Conservation (phyloP, 2,888 invertebrate species). For the Lymantria dispar region DNA sequence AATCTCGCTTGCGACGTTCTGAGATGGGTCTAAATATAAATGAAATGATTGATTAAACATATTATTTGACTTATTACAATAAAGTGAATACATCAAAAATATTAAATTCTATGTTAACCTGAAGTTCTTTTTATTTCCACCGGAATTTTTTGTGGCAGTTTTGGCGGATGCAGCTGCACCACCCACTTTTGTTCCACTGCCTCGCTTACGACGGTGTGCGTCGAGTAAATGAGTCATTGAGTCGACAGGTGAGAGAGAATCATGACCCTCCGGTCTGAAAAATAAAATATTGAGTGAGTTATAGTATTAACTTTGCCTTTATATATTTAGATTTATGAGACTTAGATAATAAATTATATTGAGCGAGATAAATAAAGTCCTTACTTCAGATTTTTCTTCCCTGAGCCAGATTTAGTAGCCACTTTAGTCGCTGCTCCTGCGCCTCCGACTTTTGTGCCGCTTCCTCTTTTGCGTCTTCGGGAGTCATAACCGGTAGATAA, state of each 20-base stretch:
- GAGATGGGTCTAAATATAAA: constrained; percentile 60
- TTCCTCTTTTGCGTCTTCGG: constrained; percentile 70
- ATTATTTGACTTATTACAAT: constrained; percentile 4
- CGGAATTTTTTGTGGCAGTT: constrained; percentile 70
- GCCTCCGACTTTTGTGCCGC: constrained; percentile 72
- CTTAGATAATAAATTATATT: too few species aligned
- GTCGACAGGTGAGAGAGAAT: constrained; percentile 60
- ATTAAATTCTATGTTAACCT: constrained; percentile 52
- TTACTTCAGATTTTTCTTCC: constrained; percentile 75
- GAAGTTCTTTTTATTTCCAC: constrained; percentile 75
- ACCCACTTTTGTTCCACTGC: constrained; percentile 70
- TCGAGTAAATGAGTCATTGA: constrained; percentile 57
- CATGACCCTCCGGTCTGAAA: constrained; percentile 59
- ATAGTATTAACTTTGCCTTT: constrained; percentile 8
- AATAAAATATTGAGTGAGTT: constrained; percentile 6
- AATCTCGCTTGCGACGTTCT: constrained; percentile 82
- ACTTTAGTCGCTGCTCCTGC: constrained; percentile 77
- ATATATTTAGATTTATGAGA: constrained; percentile 7
- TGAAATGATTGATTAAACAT: constrained; percentile 24
- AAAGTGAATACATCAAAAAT: not conserved
- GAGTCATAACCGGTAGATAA: constrained; percentile 62
- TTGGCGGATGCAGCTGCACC: constrained; percentile 75
- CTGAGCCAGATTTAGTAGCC: constrained; percentile 70
- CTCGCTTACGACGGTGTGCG: constrained; percentile 64
- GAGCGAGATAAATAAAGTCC: not conserved